Base-by-base conservation (phyloP, 2,113 vertebrate species). In the Pogonocichla stellata region DNA sequence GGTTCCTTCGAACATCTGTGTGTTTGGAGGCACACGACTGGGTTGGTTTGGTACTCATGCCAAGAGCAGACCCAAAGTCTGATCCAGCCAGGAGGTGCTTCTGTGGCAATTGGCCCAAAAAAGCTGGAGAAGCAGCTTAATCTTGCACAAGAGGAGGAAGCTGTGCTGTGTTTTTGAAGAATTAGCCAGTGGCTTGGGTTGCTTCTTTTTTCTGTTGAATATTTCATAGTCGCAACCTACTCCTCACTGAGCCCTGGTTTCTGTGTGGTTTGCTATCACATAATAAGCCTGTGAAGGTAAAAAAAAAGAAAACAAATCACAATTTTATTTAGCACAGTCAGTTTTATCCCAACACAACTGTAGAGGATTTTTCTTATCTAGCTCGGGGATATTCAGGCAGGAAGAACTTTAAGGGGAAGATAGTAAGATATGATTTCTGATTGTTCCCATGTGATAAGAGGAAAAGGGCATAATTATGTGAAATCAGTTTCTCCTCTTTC, bases 1-100 rank as follows among this genome's bases (percentile, higher is more conserved):
- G 95, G 84, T 78, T 96, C 94, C 82, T 96, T 57, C 2, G 66
- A 96, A 96, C 95, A 96, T 91, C 94, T 96, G 95, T 91, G 90
- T 86, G 67, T 94, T 90, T 74, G 86, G 72, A 93, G 83, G 70
- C 60, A 80, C 67, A 62, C 11, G 34, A 65, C 77, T 87, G 90
- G 62, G 22, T 50, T 57, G 20, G 57, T 80, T 93, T 64, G 86
- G 57, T 70, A 7, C 6, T 10, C 29, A 5, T 80, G 93, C 94
- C 92, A 96, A 95, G 56, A 45, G 54, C 40, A 95, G 86, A 69
- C 94, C 94, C 84, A 85, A 65, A 45, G 28, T 19, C 78, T 91
- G 70, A 90, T 95, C 89, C 89, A 94, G 47, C 84, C 86, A 91
- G 90, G 90, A 95, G 91, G 70, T 85, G 78, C 70, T 69, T 50